These are phyloP conservation scores for Rhodeus uyekii DNA, from an alignment of 2,797 vertebrate genomes.

Conservation along the genomic window DNA sequence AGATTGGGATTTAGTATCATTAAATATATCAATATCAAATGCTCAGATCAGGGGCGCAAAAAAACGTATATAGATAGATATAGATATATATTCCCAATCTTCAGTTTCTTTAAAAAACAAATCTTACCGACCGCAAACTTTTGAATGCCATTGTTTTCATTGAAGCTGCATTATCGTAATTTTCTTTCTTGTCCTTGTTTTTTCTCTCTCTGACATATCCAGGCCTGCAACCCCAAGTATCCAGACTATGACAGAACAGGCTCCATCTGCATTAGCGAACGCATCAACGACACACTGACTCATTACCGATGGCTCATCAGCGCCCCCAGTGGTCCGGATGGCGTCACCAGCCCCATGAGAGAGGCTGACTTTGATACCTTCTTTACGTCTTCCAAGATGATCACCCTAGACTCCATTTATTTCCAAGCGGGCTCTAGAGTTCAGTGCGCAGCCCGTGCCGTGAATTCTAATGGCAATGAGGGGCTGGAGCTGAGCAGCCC, in stretches of 20 bases:
- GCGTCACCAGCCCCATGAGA: conserved; percentile 89
- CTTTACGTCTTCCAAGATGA: conserved; percentile 92
- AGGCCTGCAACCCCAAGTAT: conserved; percentile 93
- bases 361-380: conserved; percentile 95
- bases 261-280: conserved; percentile 89
- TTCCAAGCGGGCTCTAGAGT: conserved; percentile 91
- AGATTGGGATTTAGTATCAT: no score
- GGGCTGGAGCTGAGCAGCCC: conserved; percentile 90
- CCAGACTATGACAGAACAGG: conserved; percentile 90
- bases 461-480: conserved; percentile 84
- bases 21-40: no score
- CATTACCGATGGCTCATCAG: conserved; percentile 91
- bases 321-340: conserved; percentile 84
- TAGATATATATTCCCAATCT: no score
- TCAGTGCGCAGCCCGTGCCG: conserved; percentile 89
- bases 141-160: not conserved
- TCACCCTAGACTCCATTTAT: conserved; percentile 92
- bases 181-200: not conserved
- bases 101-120: no score
- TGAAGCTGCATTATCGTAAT: not conserved
- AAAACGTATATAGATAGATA: no score
- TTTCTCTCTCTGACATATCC: conserved; percentile 27
- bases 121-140: no score
- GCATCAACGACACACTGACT: conserved; percentile 89
- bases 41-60: no score